These are phyloP conservation scores for Pseudococcus jackbeardsleyi DNA, from an alignment of 2,888 invertebrate genomes.

Conservation along the genomic window DNA sequence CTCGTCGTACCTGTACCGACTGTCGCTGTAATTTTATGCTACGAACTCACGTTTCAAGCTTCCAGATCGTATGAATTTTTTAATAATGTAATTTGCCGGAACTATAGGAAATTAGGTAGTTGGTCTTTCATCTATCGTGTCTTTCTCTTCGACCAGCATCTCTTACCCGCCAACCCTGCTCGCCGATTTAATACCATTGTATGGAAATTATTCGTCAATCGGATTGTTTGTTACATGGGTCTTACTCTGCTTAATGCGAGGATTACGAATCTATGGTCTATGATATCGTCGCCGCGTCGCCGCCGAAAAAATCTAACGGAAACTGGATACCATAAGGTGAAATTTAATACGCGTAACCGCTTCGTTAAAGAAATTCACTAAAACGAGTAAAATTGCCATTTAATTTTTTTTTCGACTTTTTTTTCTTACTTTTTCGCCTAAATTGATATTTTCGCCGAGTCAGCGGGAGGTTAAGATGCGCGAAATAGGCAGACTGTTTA, in stretches of 20 bases:
- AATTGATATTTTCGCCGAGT: slow-evolving; percentile 24
- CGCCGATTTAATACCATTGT: neutral
- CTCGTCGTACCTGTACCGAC: neutral
- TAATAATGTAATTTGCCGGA: neutral
- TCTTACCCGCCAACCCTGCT: neutral
- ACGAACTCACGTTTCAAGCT: neutral
- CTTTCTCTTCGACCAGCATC: neutral
- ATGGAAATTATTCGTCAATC: neutral
- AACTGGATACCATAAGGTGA: neutral
- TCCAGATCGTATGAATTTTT: slow-evolving; percentile 5
- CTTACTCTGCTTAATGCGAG: neutral
- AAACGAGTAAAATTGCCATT: neutral
- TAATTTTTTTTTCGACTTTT: neutral
- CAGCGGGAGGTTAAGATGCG: slow-evolving; percentile 3
- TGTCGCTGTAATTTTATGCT: neutral
- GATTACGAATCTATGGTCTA: neutral
- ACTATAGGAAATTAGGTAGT: slow-evolving; percentile 19
- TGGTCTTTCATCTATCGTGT: neutral
- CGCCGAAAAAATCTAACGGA: neutral
- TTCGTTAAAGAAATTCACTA: neutral
- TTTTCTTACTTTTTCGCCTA: neutral
- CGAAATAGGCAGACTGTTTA: slow-evolving; percentile 11
- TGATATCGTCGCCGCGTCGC: neutral
- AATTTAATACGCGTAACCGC: slow-evolving; percentile 11
- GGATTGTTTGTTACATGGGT: neutral